A percentile compares a stretch with the other conserved stretches of the same genome.
Evolutionary conservation across 2,797 vertebrate genomes (phyloP).

Genomic region (Lagodon rhomboides): DNA sequence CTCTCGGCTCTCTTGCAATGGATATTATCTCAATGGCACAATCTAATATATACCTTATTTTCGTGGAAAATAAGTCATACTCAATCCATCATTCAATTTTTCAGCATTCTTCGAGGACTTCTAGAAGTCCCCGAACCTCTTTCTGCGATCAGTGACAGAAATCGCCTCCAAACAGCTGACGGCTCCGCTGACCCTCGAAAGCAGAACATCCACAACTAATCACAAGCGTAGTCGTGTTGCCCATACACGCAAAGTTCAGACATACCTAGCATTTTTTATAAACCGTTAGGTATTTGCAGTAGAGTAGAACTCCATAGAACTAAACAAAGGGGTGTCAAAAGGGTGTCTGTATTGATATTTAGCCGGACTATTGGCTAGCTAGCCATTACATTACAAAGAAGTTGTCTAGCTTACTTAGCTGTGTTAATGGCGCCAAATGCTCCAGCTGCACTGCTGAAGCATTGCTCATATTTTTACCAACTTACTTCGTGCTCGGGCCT

Average conservation of each 20-base stretch:
- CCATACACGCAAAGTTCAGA: background rate
- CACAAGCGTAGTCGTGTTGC: background rate
- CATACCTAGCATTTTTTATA: rapidly evolving
- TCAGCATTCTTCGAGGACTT: background rate
- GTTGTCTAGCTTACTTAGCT: slow-evolving; percentile 42
- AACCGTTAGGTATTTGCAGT: rapidly evolving
- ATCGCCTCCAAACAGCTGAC: background rate
- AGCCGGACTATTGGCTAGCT: background rate
- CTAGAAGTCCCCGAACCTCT: background rate
- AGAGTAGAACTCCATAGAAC: rapidly evolving
- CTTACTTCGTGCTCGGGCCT: rapidly evolving
- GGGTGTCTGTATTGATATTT: background rate
- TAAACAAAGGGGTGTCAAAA: background rate
- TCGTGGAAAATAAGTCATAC: background rate
- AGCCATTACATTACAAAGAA: slow-evolving; percentile 12
- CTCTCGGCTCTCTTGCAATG: background rate
- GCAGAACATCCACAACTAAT: background rate
- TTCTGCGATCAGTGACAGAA: background rate
- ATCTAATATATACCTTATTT: too few relatives aligned
- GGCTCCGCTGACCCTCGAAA: background rate
- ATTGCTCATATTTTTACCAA: rapidly evolving
- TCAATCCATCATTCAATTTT: background rate
- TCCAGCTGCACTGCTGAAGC: background rate
- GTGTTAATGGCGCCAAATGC: slow-evolving; percentile 75
- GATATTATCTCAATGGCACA: background rate